Evolutionary conservation across 35 echinoderm and acorn worm genomes (phyloP), one percentile per base, ranked within the genome.

Genomic region (Amphiura filiformis): DNA sequence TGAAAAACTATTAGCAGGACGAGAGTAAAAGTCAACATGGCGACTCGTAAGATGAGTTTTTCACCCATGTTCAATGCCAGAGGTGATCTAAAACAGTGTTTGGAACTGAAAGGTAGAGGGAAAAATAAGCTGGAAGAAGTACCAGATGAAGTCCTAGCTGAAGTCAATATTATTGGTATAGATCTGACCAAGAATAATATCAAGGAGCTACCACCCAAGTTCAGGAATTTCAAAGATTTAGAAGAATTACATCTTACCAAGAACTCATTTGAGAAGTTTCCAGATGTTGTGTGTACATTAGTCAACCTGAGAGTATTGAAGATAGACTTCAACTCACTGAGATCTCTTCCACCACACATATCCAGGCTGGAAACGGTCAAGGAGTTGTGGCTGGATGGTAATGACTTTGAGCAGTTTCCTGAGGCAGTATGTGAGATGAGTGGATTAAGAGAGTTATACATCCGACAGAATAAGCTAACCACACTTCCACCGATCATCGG

Each of bases 341-440:
- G 81, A 1, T 86, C 88, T 11, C 78, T 95, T 39, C 94, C 94
- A 15, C 81, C 91, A 15, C 81, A 92, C 22, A 61, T 95, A 76
- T 86, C 88, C 18, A 88, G 89, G 31, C 38, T 95, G 23, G 77
- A 76, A 20, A 79, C 65, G 20, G 36, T 95, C 34, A 81, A 95
- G 39, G 77, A 92, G 64, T 57, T 95, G 76, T 81, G 83, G 61
- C 84, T 92, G 70, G 87, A 86, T 32, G 82, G 84, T 35, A 95
- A 95, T 38, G 77, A 91, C 1, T 86, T 95, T 81, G 94, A 92
- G 20, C 82, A 80, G 39, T 47, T 95, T 32, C 94, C 94, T 18
- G 75, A 65, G 3, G 94, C 88, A 32, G 65, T 95, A 0, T 81
- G 86, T 11, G 90, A 95, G 35, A 81, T 95, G 81, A 76, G 47